phyloP scores from a whole-genome alignment of 1,140 invertebrate genomes.

The Zaprionus lachaisei region DNA sequence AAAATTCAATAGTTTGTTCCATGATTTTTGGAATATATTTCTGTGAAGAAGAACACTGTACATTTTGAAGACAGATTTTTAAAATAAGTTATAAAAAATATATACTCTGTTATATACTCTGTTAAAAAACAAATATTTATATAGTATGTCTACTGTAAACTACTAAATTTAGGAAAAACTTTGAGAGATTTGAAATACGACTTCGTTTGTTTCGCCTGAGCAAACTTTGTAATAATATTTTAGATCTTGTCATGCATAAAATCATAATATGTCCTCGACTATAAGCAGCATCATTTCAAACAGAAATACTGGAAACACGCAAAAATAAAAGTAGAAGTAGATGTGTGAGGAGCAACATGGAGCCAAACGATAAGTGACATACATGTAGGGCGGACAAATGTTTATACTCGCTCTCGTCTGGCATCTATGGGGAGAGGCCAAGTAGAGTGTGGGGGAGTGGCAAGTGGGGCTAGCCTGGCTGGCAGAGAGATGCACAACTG shows the following conservation, averaged over 20 bases:
- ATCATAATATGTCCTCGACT: conserved; percentile 68
- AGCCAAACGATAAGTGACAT: conserved; percentile 77
- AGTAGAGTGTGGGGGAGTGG: not conserved
- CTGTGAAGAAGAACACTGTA: too few species aligned
- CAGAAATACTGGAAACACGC: not conserved
- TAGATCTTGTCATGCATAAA: conserved; percentile 67
- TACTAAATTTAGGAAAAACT: not conserved
- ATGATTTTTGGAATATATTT: too few species aligned
- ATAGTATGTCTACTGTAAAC: not conserved
- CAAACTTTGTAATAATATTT: conserved; percentile 42
- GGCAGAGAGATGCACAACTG: conserved; percentile 71
- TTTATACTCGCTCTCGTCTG: conserved; percentile 58
- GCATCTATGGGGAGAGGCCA: conserved; percentile 12
- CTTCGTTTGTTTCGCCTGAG: not conserved
- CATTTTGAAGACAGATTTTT: not conserved
- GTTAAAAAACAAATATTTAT: too few species aligned
- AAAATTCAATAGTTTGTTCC: too few species aligned
- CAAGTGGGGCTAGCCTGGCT: not conserved
- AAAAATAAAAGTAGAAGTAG: not conserved
- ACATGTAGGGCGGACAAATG: conserved; percentile 78
- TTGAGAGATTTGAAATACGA: not conserved
- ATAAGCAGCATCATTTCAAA: conserved; percentile 3
- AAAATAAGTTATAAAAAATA: not conserved
- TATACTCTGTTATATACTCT: too few species aligned
- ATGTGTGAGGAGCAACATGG: conserved; percentile 45